Percentiles rank a stretch among this genome's conserved stretches.
phyloP scores from a whole-genome alignment of 2,888 invertebrate species.

The Apocheima hispidaria region DNA sequence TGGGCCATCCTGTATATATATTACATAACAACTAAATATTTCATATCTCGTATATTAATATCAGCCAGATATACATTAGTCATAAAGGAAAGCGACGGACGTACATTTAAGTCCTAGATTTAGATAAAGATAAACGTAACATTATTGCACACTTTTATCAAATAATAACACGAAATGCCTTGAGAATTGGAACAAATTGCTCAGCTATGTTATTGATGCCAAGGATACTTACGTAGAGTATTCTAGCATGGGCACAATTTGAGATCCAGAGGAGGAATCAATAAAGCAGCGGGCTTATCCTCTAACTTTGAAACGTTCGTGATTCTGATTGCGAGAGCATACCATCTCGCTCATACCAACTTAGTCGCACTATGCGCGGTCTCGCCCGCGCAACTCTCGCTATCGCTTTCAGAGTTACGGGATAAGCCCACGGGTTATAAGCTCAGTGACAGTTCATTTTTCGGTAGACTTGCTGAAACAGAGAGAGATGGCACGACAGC shows the following conservation, averaged over 20 bases:
- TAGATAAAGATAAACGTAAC: slow-evolving; percentile 17
- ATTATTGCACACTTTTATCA: slow-evolving; percentile 16
- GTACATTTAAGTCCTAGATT: slow-evolving; percentile 9
- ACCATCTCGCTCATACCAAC: too few relatives aligned
- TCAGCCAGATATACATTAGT: not conserved
- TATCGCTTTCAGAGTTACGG: too few relatives aligned
- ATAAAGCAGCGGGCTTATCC: too few relatives aligned
- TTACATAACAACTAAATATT: slow-evolving; percentile 1
- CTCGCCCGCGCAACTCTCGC: too few relatives aligned
- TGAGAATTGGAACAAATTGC: slow-evolving; percentile 15
- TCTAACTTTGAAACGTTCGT: too few relatives aligned
- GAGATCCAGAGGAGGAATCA: not conserved
- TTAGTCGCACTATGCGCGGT: too few relatives aligned
- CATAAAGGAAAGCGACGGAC: not conserved
- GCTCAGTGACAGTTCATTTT: too few relatives aligned
- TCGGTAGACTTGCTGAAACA: too few relatives aligned
- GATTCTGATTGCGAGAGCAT: too few relatives aligned
- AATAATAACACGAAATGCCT: slow-evolving; percentile 11
- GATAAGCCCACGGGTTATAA: too few relatives aligned
- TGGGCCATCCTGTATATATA: too few relatives aligned
- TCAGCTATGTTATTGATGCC: slow-evolving; percentile 9
- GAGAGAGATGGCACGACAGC: too few relatives aligned
- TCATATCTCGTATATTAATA: not conserved
- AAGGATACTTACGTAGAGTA: slow-evolving; percentile 7
- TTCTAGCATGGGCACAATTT: not conserved